A percentile compares a stretch with the other conserved stretches of the same genome.
Evolutionary conservation across 2,113 vertebrate species (phyloP).

Genomic region (Ciconia boyciana): DNA sequence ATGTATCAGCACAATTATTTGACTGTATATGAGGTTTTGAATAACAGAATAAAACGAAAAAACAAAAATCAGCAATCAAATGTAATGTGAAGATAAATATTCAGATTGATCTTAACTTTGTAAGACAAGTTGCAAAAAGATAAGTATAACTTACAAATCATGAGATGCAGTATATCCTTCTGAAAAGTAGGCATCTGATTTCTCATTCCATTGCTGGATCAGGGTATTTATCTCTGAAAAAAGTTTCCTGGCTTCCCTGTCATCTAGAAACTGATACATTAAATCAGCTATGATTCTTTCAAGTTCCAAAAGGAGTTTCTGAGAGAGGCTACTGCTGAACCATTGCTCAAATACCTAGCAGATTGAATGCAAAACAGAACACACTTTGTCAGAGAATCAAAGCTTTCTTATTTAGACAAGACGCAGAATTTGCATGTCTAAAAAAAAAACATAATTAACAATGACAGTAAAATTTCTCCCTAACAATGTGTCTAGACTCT

Average conservation of each 20-base stretch:
- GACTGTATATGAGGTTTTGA: not conserved
- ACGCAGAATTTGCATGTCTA: not conserved
- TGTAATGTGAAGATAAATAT: not conserved
- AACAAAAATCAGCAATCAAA: not conserved
- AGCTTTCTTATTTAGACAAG: not conserved
- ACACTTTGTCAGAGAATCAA: not conserved
- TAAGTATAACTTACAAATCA: conserved; percentile 43
- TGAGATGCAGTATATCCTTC: not conserved
- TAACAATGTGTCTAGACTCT: not conserved
- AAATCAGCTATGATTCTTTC: not conserved
- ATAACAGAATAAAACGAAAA: not conserved
- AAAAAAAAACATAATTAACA: not conserved
- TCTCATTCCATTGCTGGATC: conserved; percentile 24
- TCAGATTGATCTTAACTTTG: not conserved
- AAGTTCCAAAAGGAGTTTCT: not conserved
- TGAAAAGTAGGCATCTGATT: not conserved
- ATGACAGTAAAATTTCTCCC: not conserved
- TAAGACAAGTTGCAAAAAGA: not conserved
- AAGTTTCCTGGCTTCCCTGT: not conserved
- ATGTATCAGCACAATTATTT: not conserved
- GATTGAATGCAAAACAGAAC: not conserved
- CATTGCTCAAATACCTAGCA: conserved; percentile 54
- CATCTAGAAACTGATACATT: not conserved
- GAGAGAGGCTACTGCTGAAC: not conserved
- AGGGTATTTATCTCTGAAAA: not conserved